Evolutionary conservation across 1,140 invertebrate genomes (phyloP).

Genomic region (Mactra quadrangularis): DNA sequence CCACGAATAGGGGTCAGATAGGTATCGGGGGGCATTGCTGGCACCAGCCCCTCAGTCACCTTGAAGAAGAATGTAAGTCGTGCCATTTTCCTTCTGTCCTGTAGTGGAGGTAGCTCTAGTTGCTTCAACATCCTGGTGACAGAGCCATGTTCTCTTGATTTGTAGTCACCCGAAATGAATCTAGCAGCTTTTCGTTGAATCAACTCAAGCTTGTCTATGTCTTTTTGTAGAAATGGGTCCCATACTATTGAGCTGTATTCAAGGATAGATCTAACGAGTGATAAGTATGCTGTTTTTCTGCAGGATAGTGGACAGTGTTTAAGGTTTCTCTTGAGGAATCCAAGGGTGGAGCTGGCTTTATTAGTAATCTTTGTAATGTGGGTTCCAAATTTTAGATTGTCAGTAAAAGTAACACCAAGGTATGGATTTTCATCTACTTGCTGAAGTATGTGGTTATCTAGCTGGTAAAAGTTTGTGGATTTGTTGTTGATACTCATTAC

Average conservation of each 20-base stretch:
- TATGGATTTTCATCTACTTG: conserved; percentile 49
- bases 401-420: conserved; percentile 51
- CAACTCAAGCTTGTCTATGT: conserved; percentile 45
- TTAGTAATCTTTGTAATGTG: conserved; percentile 45
- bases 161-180: conserved; percentile 48
- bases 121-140: conserved; percentile 48
- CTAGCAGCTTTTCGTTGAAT: conserved; percentile 55
- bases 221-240: too few species aligned
- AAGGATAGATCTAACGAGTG: conserved; percentile 40
- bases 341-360: conserved; percentile 2
- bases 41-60: conserved; percentile 50
- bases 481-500: conserved; percentile 50
- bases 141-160: conserved; percentile 27
- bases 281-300: conserved; percentile 33
- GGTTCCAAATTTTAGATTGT: conserved; percentile 61
- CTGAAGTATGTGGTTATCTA: conserved; percentile 9
- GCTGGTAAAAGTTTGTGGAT: conserved; percentile 42
- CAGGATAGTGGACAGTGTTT: conserved; percentile 32
- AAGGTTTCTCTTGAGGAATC: conserved; percentile 58
- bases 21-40: too few species aligned
- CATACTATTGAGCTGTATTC: conserved; percentile 27
- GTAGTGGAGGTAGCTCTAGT: conserved; percentile 9
- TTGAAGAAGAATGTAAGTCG: conserved; percentile 53
- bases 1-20: too few species aligned
- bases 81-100: conserved; percentile 23